These are phyloP conservation scores for Zaprionus ornatus DNA, from an alignment of 1,140 invertebrate genomes.

Conservation along the genomic window DNA sequence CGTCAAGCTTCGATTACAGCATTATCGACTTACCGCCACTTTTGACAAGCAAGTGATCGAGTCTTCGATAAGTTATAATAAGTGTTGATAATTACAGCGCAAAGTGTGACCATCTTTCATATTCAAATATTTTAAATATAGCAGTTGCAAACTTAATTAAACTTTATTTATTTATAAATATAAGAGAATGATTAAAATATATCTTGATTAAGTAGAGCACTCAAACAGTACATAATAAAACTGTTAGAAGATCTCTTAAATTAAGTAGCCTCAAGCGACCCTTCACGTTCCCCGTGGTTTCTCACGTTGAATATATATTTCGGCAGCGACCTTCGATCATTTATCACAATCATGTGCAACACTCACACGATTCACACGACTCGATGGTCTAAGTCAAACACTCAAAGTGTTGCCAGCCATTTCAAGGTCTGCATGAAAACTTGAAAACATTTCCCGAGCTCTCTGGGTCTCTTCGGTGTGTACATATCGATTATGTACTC, in stretches of 20 bases:
- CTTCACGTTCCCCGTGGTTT: neutral
- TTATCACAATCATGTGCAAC: constrained; percentile 9
- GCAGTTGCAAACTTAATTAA: neutral
- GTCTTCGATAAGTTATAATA: neutral
- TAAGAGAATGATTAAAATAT: no score
- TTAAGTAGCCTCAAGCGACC: neutral
- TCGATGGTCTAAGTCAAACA: constrained; percentile 35
- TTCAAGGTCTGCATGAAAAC: constrained; percentile 38
- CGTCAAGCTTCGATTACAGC: neutral
- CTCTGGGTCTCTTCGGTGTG: neutral
- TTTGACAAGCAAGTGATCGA: neutral
- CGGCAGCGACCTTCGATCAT: constrained; percentile 17
- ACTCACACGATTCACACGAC: constrained; percentile 23
- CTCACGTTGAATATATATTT: constrained; percentile 11
- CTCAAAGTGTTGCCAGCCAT: constrained; percentile 19
- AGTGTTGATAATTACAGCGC: neutral
- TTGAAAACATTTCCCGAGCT: constrained; percentile 19
- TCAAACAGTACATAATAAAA: neutral
- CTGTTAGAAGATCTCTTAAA: neutral
- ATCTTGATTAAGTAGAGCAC: neutral
- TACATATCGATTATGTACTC: constrained; percentile 17
- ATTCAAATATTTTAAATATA: neutral
- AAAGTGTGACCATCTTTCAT: neutral
- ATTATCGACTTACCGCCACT: neutral
- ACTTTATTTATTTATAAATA: neutral